Evolutionary conservation across 2,888 invertebrate species (phyloP).

Genomic region (Chaitophorus viminalis): DNA sequence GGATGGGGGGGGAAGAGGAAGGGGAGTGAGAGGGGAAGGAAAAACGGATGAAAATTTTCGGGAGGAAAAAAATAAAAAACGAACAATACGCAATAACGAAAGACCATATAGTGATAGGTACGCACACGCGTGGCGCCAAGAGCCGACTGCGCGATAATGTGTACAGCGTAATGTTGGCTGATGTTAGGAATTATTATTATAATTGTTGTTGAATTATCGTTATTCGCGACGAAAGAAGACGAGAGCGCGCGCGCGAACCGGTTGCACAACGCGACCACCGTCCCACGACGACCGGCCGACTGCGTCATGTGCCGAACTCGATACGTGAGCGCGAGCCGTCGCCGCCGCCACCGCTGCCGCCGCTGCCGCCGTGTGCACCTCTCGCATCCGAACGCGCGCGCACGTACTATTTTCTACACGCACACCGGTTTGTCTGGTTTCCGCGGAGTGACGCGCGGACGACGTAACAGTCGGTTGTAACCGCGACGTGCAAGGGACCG

Average conservation of each 20-base stretch:
- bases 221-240: too few species aligned
- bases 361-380: conserved; percentile 57
- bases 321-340: conserved; percentile 22
- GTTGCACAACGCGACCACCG: conserved; percentile 60
- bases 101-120: too few species aligned
- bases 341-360: too few species aligned
- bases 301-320: conserved; percentile 45
- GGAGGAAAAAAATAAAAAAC: too few species aligned
- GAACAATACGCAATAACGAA: too few species aligned
- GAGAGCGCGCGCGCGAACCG: conserved; percentile 39
- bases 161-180: too few species aligned
- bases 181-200: too few species aligned
- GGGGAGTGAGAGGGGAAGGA: background rate
- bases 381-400: conserved; percentile 36
- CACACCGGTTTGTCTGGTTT: conserved; percentile 59
- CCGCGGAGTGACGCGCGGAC: background rate
- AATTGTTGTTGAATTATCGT: too few species aligned
- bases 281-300: conserved; percentile 61
- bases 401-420: conserved; percentile 33
- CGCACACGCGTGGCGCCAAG: background rate
- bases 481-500: background rate
- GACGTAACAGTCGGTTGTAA: background rate
- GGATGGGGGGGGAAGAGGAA: too few species aligned
- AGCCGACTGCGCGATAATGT: background rate
- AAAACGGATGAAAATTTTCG: background rate